Conservation (phyloP, 2,888 invertebrate species). For the Epistrophella euchroma region DNA sequence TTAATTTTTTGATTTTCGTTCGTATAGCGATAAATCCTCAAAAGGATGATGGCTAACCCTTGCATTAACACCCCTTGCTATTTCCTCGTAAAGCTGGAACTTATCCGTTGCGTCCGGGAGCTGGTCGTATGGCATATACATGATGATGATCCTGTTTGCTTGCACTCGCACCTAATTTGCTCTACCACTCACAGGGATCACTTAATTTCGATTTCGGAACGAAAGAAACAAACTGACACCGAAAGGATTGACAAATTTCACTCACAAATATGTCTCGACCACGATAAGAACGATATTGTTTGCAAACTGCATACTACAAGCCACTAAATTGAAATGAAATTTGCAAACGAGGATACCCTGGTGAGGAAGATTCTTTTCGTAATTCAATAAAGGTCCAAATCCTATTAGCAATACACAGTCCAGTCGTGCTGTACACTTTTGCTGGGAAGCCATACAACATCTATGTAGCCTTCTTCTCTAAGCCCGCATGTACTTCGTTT, state of each 20-base stretch:
- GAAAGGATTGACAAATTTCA: slow-evolving; percentile 37
- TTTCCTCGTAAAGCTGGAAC: slow-evolving; percentile 86
- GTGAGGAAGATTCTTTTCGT: slow-evolving; percentile 47
- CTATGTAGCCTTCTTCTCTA: slow-evolving; percentile 70
- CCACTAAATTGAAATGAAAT: slow-evolving; percentile 66
- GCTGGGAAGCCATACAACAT: slow-evolving; percentile 59
- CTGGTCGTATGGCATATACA: slow-evolving; percentile 86
- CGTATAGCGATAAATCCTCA: background rate
- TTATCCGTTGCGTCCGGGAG: slow-evolving; percentile 91
- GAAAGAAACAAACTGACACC: background rate
- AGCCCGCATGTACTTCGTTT: slow-evolving; percentile 43
- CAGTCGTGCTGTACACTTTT: slow-evolving; percentile 53
- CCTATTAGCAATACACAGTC: slow-evolving; percentile 39
- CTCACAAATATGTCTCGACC: slow-evolving; percentile 24
- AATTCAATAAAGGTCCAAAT: slow-evolving; percentile 75
- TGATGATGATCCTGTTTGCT: slow-evolving; percentile 61
- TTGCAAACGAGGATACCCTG: slow-evolving; percentile 45
- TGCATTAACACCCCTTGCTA: slow-evolving; percentile 83
- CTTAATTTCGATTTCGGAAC: background rate
- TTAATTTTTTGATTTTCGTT: background rate
- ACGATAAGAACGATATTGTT: slow-evolving; percentile 35
- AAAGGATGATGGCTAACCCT: slow-evolving; percentile 76
- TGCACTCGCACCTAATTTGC: background rate
- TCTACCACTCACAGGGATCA: slow-evolving; percentile 32
- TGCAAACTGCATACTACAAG: slow-evolving; percentile 65